A percentile compares a stretch with the other conserved stretches of the same genome.
These are phyloP conservation scores for Phylloscopus trochilus DNA, from an alignment of 2,113 vertebrate species.

Conservation along the genomic window DNA sequence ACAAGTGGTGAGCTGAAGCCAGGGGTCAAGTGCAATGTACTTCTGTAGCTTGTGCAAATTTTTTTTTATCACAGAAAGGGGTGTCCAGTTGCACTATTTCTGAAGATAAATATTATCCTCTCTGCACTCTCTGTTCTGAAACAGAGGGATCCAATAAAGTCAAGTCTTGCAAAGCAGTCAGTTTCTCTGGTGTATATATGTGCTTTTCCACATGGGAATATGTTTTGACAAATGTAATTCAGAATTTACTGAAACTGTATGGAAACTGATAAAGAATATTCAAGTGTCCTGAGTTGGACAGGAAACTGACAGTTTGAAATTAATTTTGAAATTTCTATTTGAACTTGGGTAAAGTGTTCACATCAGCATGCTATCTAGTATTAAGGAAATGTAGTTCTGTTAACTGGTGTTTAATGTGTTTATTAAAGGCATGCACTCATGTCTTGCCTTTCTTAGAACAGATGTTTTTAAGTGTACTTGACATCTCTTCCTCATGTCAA, in stretches of 20 bases:
- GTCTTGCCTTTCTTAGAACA: not conserved
- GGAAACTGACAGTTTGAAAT: not conserved
- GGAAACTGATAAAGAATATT: not conserved
- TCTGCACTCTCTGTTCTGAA: not conserved
- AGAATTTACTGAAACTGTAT: not conserved
- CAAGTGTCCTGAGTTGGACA: not conserved
- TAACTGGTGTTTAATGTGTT: not conserved
- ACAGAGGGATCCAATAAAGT: not conserved
- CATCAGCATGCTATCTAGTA: not conserved
- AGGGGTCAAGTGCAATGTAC: not conserved
- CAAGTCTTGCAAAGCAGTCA: not conserved
- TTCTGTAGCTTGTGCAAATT: not conserved
- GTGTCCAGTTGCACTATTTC: not conserved
- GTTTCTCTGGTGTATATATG: not conserved
- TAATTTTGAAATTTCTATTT: not conserved
- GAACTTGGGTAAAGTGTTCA: not conserved
- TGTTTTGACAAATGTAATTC: not conserved
- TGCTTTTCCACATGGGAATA: not conserved
- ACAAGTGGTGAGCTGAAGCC: not conserved
- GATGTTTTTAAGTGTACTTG: not conserved
- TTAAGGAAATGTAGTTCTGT: not conserved
- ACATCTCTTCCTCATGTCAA: not conserved
- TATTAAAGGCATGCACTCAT: not conserved
- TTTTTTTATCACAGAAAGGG: not conserved
- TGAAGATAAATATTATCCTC: not conserved